Conservation (phyloP, 2,888 invertebrate species). For the Miltochrista miniata region DNA sequence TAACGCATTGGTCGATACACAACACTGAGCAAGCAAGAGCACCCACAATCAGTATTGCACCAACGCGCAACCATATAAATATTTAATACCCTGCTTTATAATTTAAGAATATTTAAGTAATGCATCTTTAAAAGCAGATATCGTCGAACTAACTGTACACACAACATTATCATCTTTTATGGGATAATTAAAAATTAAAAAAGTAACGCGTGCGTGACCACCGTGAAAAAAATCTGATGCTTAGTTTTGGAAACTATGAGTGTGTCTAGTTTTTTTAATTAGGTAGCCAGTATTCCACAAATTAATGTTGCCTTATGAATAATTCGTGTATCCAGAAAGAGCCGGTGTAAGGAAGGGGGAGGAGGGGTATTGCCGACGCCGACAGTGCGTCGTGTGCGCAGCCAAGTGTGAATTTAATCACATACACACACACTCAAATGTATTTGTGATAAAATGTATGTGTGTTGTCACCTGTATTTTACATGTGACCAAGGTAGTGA, state of each 20-base stretch:
- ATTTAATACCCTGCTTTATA: too few species aligned
- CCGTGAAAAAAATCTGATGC: conserved; percentile 9
- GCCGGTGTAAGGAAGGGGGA: not conserved
- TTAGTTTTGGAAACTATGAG: conserved; percentile 16
- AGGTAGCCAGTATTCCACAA: conserved; percentile 33
- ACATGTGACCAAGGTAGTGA: conserved; percentile 33
- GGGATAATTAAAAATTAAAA: conserved; percentile 16
- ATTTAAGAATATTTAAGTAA: not conserved
- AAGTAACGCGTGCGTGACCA: conserved; percentile 16
- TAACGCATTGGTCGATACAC: too few species aligned
- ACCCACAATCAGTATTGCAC: not conserved
- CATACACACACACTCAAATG: conserved; percentile 33
- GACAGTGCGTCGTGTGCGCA: conserved; percentile 24
- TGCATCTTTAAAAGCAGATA: not conserved
- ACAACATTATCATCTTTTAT: conserved; percentile 13
- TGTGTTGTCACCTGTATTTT: conserved; percentile 54
- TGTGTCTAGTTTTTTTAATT: conserved; percentile 31
- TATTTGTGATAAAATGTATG: conserved; percentile 25
- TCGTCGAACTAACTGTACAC: not conserved
- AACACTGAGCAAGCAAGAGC: too few species aligned
- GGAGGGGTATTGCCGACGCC: not conserved
- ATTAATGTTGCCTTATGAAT: conserved; percentile 45
- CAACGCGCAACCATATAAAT: not conserved
- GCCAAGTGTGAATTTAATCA: conserved; percentile 53
- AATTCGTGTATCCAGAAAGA: conserved; percentile 46